These are phyloP conservation scores for Acipenser ruthenus DNA, from an alignment of 2,797 vertebrate species.

Conservation along the genomic window DNA sequence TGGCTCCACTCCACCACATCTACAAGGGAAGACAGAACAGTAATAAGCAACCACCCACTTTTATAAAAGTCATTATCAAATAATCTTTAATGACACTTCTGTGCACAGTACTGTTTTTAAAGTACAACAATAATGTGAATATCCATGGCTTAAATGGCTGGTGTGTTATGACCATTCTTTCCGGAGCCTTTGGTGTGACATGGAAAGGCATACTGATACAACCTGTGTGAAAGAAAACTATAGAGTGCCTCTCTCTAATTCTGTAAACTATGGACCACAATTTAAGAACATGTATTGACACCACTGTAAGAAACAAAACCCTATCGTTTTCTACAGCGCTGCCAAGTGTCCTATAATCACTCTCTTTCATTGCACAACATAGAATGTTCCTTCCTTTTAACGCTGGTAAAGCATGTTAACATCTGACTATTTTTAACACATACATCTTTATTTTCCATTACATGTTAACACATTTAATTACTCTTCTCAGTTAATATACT, in stretches of 20 bases:
- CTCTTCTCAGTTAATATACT: no score
- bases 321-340: no score
- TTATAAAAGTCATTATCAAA: slow-evolving; percentile 3
- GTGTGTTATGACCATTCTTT: background rate
- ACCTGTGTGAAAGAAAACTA: background rate
- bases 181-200: background rate
- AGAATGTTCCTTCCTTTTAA: no score
- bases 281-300: background rate
- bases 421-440: no score
- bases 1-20: slow-evolving; percentile 63
- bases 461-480: no score
- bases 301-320: background rate
- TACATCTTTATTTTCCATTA: no score
- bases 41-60: background rate
- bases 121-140: slow-evolving; percentile 18
- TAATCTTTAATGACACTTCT: background rate
- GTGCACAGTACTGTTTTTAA: slow-evolving; percentile 2
- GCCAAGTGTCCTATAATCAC: no score
- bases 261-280: no score
- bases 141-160: background rate
- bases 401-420: no score
- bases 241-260: no score
- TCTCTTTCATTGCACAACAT: no score
- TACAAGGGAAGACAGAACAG: slow-evolving; percentile 39
- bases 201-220: background rate